Conservation (phyloP, 1,140 invertebrate genomes). For the Tribolium castaneum region DNA sequence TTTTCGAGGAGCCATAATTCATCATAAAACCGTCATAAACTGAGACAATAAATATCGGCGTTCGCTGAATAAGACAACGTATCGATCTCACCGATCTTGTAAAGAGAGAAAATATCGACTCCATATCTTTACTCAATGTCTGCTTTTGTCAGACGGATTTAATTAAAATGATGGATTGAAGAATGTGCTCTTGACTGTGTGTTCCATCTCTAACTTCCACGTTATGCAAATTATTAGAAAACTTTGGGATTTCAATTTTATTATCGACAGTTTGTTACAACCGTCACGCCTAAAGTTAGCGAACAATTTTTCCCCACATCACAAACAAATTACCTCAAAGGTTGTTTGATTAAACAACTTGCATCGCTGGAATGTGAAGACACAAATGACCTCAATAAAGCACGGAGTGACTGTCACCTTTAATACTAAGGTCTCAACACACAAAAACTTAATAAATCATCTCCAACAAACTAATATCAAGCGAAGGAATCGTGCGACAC, state of each 20-base stretch:
- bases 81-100: background rate
- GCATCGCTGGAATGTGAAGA: background rate
- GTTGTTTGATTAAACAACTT: background rate
- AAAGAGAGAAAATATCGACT: slow-evolving; percentile 15
- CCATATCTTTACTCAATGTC: slow-evolving; percentile 4
- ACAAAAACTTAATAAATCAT: too few relatives aligned
- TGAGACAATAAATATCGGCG: slow-evolving; percentile 28
- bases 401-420: background rate
- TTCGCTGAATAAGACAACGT: slow-evolving; percentile 25
- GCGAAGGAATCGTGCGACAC: too few relatives aligned
- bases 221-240: slow-evolving; percentile 14
- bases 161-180: slow-evolving; percentile 27
- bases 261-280: background rate
- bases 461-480: too few relatives aligned
- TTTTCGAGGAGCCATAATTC: slow-evolving; percentile 7
- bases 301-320: background rate
- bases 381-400: background rate
- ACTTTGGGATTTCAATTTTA: background rate
- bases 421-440: background rate
- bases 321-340: background rate
- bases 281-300: background rate
- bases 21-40: slow-evolving; percentile 35
- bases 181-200: background rate
- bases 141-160: slow-evolving; percentile 15
- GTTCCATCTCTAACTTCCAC: background rate